Percentiles rank a stretch among this genome's conserved stretches.
Evolutionary conservation across 1,140 invertebrate genomes (phyloP).

Genomic region (Calliopsis andreniformis): DNA sequence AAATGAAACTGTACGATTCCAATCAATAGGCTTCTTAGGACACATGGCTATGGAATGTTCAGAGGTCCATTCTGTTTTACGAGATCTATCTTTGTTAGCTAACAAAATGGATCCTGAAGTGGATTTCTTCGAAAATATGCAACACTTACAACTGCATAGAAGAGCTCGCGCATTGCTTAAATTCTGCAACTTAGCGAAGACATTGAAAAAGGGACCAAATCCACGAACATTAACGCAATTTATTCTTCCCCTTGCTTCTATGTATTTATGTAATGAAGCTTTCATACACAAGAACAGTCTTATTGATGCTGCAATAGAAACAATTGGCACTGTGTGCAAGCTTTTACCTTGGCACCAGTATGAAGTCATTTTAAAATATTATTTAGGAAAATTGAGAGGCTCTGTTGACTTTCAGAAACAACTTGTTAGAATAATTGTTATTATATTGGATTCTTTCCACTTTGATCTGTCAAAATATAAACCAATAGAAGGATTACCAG

Average conservation of each 20-base stretch:
- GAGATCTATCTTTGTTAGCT: constrained; percentile 87
- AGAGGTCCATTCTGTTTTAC: constrained; percentile 86
- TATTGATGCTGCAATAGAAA: constrained; percentile 91
- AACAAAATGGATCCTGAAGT: constrained; percentile 91
- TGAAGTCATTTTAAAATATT: constrained; percentile 89
- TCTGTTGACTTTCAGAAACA: constrained; percentile 91
- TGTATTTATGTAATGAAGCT: constrained; percentile 90
- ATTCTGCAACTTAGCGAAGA: constrained; percentile 84
- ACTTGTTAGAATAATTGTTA: constrained; percentile 89
- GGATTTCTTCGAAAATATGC: constrained; percentile 97
- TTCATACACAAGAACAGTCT: constrained; percentile 89
- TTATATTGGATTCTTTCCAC: constrained; percentile 95
- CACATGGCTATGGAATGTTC: constrained; percentile 88
- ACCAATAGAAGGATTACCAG: constrained; percentile 56
- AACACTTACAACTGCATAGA: constrained; percentile 92
- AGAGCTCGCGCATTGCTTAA: constrained; percentile 89
- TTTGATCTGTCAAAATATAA: constrained; percentile 89
- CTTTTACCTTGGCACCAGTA: constrained; percentile 94
- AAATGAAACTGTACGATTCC: constrained; percentile 86
- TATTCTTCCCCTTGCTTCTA: constrained; percentile 90
- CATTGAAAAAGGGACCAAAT: constrained; percentile 83
- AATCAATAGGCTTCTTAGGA: constrained; percentile 89
- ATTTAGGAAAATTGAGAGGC: constrained; percentile 88
- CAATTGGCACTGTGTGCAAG: constrained; percentile 88
- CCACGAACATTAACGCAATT: constrained; percentile 90